Conservation (phyloP, 2,113 vertebrate genomes). For the Illadopsis cleaveri region DNA sequence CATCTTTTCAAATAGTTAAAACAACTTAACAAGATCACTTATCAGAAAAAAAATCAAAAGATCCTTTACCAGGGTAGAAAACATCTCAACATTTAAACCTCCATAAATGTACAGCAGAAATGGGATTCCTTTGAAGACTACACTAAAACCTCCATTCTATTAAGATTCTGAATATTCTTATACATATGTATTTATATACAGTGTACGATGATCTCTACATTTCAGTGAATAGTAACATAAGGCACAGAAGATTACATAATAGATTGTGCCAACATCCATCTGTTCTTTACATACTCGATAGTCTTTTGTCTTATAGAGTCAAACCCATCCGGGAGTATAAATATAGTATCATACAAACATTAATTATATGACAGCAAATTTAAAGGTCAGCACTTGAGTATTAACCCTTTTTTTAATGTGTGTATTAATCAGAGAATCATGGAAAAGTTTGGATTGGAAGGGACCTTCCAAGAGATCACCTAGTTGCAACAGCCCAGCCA, state of each 20-base stretch:
- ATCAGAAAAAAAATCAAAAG: not conserved
- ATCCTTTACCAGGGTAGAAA: not conserved
- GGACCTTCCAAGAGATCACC: not conserved
- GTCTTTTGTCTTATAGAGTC: not conserved
- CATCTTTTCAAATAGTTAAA: not conserved
- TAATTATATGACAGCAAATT: not conserved
- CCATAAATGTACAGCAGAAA: not conserved
- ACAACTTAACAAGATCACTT: not conserved
- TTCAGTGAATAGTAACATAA: not conserved
- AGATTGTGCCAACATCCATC: not conserved
- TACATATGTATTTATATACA: not conserved
- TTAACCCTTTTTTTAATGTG: not conserved
- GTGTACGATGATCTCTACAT: not conserved
- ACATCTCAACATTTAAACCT: not conserved
- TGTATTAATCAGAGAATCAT: not conserved
- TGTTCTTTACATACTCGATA: not conserved
- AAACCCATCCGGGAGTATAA: not conserved
- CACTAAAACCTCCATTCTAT: not conserved
- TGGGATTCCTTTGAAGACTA: not conserved
- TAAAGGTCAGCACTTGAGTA: not conserved
- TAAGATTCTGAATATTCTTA: not conserved
- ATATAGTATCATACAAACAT: not conserved
- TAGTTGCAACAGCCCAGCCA: not conserved
- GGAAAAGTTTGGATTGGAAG: not conserved
- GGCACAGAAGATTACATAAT: not conserved